Evolutionary conservation across 2,113 vertebrate species (phyloP).

Genomic region (Xerus inauris): DNA sequence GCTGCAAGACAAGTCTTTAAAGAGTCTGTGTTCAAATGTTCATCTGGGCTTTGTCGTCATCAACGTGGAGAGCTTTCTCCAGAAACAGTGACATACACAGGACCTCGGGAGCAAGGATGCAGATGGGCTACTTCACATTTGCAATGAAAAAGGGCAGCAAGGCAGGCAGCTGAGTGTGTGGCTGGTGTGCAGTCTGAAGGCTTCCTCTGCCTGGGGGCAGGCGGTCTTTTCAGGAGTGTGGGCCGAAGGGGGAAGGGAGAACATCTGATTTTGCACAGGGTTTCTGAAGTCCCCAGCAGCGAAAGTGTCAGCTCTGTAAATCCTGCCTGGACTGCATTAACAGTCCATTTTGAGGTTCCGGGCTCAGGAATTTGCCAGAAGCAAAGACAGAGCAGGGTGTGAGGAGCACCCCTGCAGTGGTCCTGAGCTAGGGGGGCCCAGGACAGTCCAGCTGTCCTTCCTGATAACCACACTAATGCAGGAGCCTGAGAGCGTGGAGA

Average conservation of each 20-base stretch:
- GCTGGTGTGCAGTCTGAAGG: background rate
- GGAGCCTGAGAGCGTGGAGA: background rate
- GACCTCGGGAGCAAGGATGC: background rate
- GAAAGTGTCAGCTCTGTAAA: background rate
- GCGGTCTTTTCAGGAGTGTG: background rate
- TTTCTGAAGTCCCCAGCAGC: background rate
- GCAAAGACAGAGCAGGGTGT: background rate
- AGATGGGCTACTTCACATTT: conserved; percentile 26
- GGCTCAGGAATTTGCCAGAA: background rate
- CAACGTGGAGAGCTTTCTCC: background rate
- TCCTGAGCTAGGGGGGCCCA: background rate
- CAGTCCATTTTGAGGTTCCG: background rate
- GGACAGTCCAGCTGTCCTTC: background rate
- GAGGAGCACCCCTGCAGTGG: background rate
- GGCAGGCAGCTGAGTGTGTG: background rate
- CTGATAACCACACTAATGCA: background rate
- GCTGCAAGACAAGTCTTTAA: background rate
- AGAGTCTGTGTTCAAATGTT: background rate
- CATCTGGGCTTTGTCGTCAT: background rate
- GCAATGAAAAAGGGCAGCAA: background rate
- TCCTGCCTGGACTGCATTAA: background rate
- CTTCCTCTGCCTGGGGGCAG: background rate
- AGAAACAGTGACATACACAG: background rate
- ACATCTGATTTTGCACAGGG: background rate
- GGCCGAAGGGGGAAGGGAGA: background rate